Base-by-base conservation (phyloP, 2,888 invertebrate genomes). In the Drepana falcataria region DNA sequence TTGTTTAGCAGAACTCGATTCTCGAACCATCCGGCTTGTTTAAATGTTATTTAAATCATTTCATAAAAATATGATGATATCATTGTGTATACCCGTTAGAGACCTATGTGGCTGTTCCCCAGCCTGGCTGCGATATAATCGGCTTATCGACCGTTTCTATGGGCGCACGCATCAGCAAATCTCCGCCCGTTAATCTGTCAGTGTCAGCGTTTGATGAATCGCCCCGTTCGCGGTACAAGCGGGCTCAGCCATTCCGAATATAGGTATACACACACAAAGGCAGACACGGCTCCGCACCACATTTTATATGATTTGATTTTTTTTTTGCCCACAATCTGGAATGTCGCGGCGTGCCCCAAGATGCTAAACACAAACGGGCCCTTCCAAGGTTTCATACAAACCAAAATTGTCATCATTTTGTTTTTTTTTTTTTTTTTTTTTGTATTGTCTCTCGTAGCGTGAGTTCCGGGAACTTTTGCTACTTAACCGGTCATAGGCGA, bases 131-230 rank as follows among this genome's bases (percentile, higher is more conserved):
- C 44, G 44, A 44, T 51, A 48, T 34, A 48, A 48, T 35, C 34
- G 7, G 44, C 35, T 34, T 21, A 40, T 2, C 47, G 54, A 61
- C 63, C 59, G 54, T n/a, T 47, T 53, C 35, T 59, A 51, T 55
- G 56, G 72, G 68, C 61, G 33, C 55, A 55, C 61, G 59, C 58
- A 53, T 55, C 52, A 55, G 57, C 63, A 61, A 58, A 68, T 62
- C 61, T 51, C 56, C 53, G 55, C 54, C 55, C 60, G 68, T 66
- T 69, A 77, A 85, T 86, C 83, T 72, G 81, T 86, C 86, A 85
- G 76, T 81, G 85, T 83, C 85, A 61, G 65, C 53, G 58, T 66
- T 72, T 86, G 87, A 86, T 85, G 83, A 75, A 86, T 86, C 77
- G 81, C 63, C 64, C 71, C 70, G 68, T 74, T 73, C 76, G 44